Evolutionary conservation across 2,113 vertebrate genomes (phyloP), one percentile per base, ranked within the genome.

Genomic region (Crotalus horridus): DNA sequence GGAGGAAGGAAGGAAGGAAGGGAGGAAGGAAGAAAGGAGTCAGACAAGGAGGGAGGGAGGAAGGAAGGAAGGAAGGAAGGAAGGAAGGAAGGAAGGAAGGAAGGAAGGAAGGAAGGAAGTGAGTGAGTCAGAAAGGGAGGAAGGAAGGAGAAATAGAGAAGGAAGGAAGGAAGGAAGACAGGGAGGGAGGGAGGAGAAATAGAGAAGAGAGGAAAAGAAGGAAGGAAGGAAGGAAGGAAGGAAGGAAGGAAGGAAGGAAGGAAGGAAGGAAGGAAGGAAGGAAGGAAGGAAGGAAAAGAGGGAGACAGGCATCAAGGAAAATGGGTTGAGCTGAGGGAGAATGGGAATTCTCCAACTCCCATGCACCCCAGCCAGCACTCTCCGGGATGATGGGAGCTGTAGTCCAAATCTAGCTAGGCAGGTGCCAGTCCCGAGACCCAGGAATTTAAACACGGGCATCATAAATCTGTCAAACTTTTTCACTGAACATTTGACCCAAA

Each of bases 221-320:
- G 46, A 5, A 46, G 46, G 46, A 46, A 46, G 46, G 9, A 4
- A 17, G 20, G 20, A 7, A 58, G 96, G 88, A 88, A 95, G 94
- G 94, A 97, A 93, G 58, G 17, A 86, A 90, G 92, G 64, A 91
- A 24, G 43, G 9, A 9, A 3, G 5, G 33, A 15, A 53, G 15
- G 17, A 2, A 58, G 56, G 20, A 1, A 13, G 39, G 39, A 39
- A 39, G 39, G 39, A 39, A 43, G 43, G 43, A 43, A 43, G 43
- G 43, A 43, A 43, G 43, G 43, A 43, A 43, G 43, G 43, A 43
- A 43, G 43, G 43, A 46, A 46, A 48, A 48, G 46, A 48, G 43
- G 43, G 43, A 56, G 55, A 17, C 15, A 56, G 55, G 55, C 15
- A 24, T 9, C 7, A 64, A 64, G 61, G 64, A n/a, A 69, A n/a